Evolutionary conservation across 2,113 vertebrate genomes (phyloP).

Genomic region (Ellobius talpinus): DNA sequence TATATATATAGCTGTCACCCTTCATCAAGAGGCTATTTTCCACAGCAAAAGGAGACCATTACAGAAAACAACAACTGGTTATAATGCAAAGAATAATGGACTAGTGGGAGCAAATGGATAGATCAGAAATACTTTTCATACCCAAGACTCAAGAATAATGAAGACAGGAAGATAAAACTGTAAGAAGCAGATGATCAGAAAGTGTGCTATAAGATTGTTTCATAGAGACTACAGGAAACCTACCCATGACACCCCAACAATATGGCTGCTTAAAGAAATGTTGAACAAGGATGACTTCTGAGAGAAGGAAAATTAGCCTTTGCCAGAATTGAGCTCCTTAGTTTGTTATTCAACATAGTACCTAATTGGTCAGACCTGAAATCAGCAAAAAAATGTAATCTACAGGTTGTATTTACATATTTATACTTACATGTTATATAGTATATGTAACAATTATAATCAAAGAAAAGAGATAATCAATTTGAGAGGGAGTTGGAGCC

Average conservation of each 20-base stretch:
- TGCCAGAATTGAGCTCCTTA: neutral
- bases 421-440: neutral
- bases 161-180: neutral
- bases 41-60: neutral
- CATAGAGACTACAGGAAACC: neutral
- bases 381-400: neutral
- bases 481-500: neutral
- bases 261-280: neutral
- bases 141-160: neutral
- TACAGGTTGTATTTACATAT: neutral
- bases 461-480: neutral
- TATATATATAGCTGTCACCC: neutral
- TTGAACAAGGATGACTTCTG: neutral
- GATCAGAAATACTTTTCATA: neutral
- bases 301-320: neutral
- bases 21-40: neutral
- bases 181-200: neutral
- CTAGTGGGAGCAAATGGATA: neutral
- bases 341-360: neutral
- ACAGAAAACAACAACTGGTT: neutral
- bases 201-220: neutral
- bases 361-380: neutral
- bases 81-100: neutral
- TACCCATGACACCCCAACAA: neutral
- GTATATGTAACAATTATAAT: neutral